A percentile compares a stretch with the other conserved stretches of the same genome.
Evolutionary conservation across 2,888 invertebrate genomes (phyloP).

Genomic region (Pyrrhosoma nymphula): DNA sequence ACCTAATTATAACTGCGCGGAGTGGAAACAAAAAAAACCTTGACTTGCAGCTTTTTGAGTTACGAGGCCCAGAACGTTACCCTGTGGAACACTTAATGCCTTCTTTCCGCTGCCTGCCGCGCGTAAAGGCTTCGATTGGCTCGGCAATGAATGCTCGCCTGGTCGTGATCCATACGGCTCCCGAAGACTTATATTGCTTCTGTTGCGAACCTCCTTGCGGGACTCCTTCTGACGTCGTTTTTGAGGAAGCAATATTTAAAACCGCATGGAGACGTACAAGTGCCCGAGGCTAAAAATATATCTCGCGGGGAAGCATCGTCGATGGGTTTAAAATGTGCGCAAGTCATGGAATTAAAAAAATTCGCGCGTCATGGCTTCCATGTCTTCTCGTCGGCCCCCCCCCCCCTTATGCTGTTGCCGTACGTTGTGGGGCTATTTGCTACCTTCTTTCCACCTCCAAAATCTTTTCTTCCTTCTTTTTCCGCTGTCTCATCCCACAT

Average conservation of each 20-base stretch:
- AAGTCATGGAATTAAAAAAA: background rate
- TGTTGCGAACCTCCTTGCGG: background rate
- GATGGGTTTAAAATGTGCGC: background rate
- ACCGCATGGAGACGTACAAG: background rate
- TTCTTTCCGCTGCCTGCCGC: no score
- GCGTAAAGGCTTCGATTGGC: no score
- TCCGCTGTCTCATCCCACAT: background rate
- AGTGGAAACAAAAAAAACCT: no score
- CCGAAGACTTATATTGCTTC: background rate
- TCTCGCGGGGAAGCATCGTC: background rate
- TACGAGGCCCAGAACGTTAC: no score
- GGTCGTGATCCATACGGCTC: background rate
- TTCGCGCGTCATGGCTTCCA: background rate
- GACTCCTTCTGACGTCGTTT: background rate
- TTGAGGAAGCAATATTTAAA: background rate
- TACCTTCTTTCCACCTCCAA: background rate
- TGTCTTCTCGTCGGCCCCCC: background rate
- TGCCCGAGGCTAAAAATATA: slow-evolving; percentile 7
- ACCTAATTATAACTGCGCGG: no score
- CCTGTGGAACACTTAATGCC: no score
- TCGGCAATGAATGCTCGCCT: background rate
- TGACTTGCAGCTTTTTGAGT: no score
- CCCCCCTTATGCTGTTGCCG: background rate
- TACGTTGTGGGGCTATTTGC: background rate
- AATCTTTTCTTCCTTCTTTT: background rate